Conservation (phyloP, 2,888 invertebrate genomes). For the Watsonalla binaria region DNA sequence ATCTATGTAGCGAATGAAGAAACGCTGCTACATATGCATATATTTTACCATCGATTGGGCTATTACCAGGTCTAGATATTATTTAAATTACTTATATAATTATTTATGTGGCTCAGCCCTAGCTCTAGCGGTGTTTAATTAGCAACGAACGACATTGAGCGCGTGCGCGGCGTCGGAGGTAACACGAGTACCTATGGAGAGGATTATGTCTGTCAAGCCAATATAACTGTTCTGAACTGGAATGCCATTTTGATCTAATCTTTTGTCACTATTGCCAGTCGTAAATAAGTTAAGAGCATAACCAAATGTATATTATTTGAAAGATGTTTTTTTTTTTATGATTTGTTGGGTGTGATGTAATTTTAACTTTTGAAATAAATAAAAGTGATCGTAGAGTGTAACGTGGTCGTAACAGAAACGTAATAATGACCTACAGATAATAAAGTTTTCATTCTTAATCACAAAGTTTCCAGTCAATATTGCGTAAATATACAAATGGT, state of each 20-base stretch:
- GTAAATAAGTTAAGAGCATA: not conserved
- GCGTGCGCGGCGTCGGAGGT: conserved; percentile 24
- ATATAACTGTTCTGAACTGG: not conserved
- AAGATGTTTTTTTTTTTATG: no score
- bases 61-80: no score
- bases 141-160: conserved; percentile 25
- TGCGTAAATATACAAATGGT: not conserved
- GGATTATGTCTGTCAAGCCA: conserved; percentile 31
- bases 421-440: not conserved
- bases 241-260: not conserved
- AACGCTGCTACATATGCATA: no score
- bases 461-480: not conserved
- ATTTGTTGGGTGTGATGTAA: no score
- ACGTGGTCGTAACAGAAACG: no score
- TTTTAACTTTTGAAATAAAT: no score
- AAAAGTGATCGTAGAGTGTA: no score
- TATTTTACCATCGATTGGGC: no score
- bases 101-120: conserved; percentile 14
- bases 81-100: no score
- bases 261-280: not conserved
- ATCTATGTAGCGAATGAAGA: no score
- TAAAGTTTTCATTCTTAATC: not conserved
- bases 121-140: conserved; percentile 26
- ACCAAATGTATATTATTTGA: no score
- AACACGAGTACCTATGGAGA: conserved; percentile 19